phyloP scores from a whole-genome alignment of 2,113 vertebrate species.

The Mormoops blainvillei region DNA sequence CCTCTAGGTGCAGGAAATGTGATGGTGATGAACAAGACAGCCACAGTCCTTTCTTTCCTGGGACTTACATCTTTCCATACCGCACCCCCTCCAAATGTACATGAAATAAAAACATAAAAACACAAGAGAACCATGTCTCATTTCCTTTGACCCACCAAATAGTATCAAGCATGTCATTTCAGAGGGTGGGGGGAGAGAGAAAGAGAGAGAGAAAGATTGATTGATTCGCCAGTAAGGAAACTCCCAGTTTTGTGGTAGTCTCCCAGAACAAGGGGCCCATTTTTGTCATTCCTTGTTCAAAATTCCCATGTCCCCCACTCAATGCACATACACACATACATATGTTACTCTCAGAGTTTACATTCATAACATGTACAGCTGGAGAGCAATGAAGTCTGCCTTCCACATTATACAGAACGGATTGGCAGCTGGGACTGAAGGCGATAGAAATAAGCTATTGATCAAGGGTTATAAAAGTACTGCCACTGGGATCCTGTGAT shows the following conservation, averaged over 20 bases:
- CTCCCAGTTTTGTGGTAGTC: not conserved
- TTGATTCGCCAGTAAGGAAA: not conserved
- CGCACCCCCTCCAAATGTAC: not conserved
- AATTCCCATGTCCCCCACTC: not conserved
- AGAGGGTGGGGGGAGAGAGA: not conserved
- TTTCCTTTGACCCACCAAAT: not conserved
- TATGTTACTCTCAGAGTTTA: not conserved
- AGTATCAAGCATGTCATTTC: not conserved
- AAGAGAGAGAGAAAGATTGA: not conserved
- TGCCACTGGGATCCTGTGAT: slow-evolving; percentile 65
- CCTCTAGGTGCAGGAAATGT: not conserved
- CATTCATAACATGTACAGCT: slow-evolving; percentile 53
- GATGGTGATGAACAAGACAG: not conserved
- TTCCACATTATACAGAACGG: slow-evolving; percentile 43
- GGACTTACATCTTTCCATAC: not conserved
- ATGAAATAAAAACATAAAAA: not conserved
- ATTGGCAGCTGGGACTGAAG: slow-evolving; percentile 71
- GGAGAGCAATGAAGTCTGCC: not conserved
- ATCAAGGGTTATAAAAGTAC: slow-evolving; percentile 74
- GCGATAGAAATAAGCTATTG: slow-evolving; percentile 76
- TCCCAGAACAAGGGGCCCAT: slow-evolving; percentile 8
- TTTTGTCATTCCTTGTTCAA: slow-evolving; percentile 35
- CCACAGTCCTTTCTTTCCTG: not conserved
- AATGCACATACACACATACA: not conserved
- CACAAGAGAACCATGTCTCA: not conserved